Conservation (phyloP, 2,888 invertebrate species). For the Trichogramma dendrolimi region DNA sequence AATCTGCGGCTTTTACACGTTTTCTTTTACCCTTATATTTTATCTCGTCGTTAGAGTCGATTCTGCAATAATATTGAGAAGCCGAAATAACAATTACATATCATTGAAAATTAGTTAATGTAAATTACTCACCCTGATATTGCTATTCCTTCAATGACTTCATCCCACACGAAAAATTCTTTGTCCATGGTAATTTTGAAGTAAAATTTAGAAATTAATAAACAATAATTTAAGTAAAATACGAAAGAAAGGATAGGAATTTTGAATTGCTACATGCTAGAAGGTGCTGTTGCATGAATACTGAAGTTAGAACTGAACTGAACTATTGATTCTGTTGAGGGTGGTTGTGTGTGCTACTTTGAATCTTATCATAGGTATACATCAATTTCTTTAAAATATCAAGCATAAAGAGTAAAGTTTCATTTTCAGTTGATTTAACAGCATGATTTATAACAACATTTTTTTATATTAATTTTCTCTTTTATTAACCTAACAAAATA, state of each 20-base stretch:
- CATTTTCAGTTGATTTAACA: not conserved
- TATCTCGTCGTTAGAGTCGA: conserved; percentile 32
- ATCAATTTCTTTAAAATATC: not conserved
- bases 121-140: conserved; percentile 35
- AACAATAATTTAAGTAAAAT: conserved; percentile 2
- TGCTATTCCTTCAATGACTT: conserved; percentile 34
- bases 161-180: conserved; percentile 42
- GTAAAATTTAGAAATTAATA: not conserved
- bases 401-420: not conserved
- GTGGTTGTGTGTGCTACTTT: conserved; percentile 27
- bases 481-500: conserved; percentile 18
- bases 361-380: conserved; percentile 10
- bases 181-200: conserved; percentile 32
- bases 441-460: conserved; percentile 5
- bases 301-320: conserved; percentile 36
- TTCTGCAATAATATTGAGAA: not conserved
- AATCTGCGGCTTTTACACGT: conserved; percentile 21
- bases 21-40: conserved; percentile 31
- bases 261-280: conserved; percentile 5
- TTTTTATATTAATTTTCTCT: conserved; percentile 3
- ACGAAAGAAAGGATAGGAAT: conserved; percentile 1
- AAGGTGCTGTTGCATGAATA: conserved; percentile 19
- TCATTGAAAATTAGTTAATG: not conserved
- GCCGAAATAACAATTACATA: not conserved
- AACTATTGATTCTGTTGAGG: conserved; percentile 34